These are phyloP conservation scores for Cochlearius cochlearius DNA, from an alignment of 2,113 vertebrate genomes.

Conservation along the genomic window DNA sequence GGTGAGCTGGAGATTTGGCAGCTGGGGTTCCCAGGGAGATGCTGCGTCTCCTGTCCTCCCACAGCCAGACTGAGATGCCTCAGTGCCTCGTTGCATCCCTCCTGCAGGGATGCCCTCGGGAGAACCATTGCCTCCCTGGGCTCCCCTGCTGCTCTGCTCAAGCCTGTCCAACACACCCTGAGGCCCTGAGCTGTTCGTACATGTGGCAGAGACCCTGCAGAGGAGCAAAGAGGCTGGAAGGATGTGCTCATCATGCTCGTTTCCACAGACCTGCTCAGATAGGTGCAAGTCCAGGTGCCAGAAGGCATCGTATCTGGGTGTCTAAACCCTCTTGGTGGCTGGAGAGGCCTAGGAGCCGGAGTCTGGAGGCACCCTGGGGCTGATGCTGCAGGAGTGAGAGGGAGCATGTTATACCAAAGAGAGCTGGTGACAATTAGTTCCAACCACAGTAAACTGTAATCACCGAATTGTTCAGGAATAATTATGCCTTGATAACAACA, in stretches of 20 bases:
- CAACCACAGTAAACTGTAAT: slow-evolving; percentile 55
- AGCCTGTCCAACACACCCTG: accelerated
- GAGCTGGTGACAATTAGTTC: slow-evolving; percentile 34
- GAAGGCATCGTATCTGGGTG: accelerated
- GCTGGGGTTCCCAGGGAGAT: background rate
- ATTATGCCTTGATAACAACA: slow-evolving; percentile 70
- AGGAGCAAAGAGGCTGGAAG: background rate
- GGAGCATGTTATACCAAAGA: background rate
- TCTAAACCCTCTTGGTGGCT: background rate
- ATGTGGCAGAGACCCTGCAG: accelerated
- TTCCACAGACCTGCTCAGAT: background rate
- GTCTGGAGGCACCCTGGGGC: background rate
- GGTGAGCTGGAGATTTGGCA: background rate
- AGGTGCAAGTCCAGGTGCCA: background rate
- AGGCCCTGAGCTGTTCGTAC: background rate
- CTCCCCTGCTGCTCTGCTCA: background rate
- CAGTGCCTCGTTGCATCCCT: background rate
- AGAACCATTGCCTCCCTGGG: background rate
- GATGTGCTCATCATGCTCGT: accelerated
- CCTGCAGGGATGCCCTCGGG: background rate
- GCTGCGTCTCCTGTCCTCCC: background rate
- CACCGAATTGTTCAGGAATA: slow-evolving; percentile 67
- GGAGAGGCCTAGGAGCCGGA: background rate
- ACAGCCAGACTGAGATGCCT: background rate
- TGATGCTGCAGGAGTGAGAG: background rate